Evolutionary conservation across 2,797 vertebrate species (phyloP).

Genomic region (Rhinogobio ventralis): DNA sequence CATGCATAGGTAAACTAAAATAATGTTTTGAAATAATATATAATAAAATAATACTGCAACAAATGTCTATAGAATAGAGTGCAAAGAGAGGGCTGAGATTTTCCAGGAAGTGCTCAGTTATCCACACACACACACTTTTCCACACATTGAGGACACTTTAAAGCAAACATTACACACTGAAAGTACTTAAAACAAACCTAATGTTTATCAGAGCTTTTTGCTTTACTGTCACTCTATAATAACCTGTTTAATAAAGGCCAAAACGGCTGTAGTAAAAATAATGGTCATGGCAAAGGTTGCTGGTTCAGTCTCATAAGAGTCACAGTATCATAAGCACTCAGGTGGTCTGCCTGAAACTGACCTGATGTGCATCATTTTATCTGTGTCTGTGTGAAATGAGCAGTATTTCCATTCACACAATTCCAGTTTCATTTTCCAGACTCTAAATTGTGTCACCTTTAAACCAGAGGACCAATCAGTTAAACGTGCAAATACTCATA

Average conservation of each 20-base stretch:
- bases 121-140: background rate
- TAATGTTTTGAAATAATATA: background rate
- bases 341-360: background rate
- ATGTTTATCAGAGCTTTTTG: background rate
- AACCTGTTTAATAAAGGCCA: background rate
- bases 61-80: background rate
- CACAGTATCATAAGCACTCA: background rate
- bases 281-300: background rate
- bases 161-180: background rate
- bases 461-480: background rate
- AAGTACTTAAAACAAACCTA: background rate
- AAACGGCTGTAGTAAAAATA: background rate
- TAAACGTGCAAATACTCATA: background rate
- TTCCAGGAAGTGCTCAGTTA: background rate
- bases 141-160: background rate
- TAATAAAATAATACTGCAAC: background rate
- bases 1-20: background rate
- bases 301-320: background rate
- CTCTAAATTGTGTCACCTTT: background rate
- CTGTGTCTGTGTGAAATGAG: conserved; percentile 11
- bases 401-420: background rate
- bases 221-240: background rate
- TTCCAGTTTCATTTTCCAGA: background rate
- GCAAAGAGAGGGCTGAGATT: background rate
- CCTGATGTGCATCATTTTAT: background rate